A percentile compares a stretch with the other conserved stretches of the same genome.
Conservation (phyloP, 2,113 vertebrate genomes). For the Oplegnathus fasciatus region DNA sequence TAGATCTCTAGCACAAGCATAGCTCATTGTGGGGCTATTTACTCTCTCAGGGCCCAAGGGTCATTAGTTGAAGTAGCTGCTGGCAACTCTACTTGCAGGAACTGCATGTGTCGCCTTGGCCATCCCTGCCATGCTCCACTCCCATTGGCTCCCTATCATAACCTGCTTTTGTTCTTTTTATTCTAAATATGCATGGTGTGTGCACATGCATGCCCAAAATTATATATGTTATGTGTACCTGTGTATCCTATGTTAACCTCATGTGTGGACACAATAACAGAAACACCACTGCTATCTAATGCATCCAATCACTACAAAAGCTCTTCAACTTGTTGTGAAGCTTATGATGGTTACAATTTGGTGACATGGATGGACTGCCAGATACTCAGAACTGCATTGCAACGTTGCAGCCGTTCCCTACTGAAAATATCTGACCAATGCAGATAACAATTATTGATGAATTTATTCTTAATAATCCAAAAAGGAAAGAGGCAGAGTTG, state of each 20-base stretch:
- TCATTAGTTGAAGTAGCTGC: slow-evolving; percentile 53
- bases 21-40: slow-evolving; percentile 15
- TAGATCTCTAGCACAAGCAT: slow-evolving; percentile 4
- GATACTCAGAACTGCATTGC: too few species aligned
- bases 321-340: neutral
- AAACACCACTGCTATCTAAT: neutral
- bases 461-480: too few species aligned
- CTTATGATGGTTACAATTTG: neutral
- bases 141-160: neutral
- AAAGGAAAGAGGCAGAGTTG: too few species aligned
- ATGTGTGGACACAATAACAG: neutral
- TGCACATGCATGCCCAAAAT: neutral
- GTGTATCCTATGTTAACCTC: neutral
- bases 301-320: neutral
- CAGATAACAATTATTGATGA: too few species aligned
- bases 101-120: neutral
- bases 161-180: neutral
- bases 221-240: neutral
- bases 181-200: neutral
- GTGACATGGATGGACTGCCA: too few species aligned
- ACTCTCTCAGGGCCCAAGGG: slow-evolving; percentile 9
- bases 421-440: too few species aligned
- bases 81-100: slow-evolving; percentile 6
- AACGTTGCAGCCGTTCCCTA: too few species aligned
- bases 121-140: slow-evolving; percentile 7